Conservation (phyloP, 2,888 invertebrate species). For the Euclidia mi region DNA sequence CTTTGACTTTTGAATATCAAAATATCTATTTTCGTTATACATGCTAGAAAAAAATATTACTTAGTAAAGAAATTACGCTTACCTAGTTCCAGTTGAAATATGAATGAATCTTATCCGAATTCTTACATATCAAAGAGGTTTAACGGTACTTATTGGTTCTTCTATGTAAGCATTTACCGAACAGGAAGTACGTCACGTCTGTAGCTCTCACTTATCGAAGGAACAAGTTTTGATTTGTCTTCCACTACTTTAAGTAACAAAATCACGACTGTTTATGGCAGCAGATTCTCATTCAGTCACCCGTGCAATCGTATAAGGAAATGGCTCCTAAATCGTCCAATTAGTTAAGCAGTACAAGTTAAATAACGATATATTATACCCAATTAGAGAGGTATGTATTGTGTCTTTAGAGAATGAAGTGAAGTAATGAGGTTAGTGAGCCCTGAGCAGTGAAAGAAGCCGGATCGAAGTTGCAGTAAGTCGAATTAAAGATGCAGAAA, state of each 20-base stretch:
- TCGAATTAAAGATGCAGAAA: too few species aligned
- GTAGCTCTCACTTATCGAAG: background rate
- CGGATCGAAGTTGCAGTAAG: too few species aligned
- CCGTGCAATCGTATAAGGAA: conserved; percentile 54
- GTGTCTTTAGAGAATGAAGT: too few species aligned
- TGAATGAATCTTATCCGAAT: background rate
- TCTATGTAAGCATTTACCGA: background rate
- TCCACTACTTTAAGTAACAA: background rate
- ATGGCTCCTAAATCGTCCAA: conserved; percentile 38
- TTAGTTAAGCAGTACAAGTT: conserved; percentile 33
- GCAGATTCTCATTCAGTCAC: conserved; percentile 45
- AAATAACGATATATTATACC: conserved; percentile 25
- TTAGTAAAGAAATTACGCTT: too few species aligned
- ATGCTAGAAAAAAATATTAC: too few species aligned
- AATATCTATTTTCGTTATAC: too few species aligned
- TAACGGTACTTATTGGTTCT: background rate
- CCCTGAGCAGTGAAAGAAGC: too few species aligned
- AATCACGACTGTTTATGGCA: background rate
- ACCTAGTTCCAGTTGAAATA: too few species aligned
- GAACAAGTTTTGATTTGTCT: background rate
- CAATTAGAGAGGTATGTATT: too few species aligned
- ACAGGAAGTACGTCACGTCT: background rate
- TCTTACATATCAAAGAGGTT: background rate
- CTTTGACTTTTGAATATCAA: too few species aligned
- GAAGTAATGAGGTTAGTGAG: too few species aligned